A percentile compares a stretch with the other conserved stretches of the same genome.
phyloP scores from a whole-genome alignment of 2,797 vertebrate genomes.

The Pseudochromis fuscus region DNA sequence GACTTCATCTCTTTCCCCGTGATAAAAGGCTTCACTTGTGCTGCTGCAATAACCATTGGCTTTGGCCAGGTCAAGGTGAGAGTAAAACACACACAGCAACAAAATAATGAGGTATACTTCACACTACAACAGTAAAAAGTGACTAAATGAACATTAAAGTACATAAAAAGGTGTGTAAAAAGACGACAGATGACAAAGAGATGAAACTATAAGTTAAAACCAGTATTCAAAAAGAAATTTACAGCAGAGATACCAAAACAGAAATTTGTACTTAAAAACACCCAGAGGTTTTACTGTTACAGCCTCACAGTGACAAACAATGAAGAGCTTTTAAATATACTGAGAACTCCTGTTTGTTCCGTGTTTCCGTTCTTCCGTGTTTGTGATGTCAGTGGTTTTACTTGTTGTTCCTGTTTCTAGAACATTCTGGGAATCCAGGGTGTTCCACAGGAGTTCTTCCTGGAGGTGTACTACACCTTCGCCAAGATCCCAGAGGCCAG shows the following conservation, averaged over 20 bases:
- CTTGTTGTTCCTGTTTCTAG: slow-evolving; percentile 76
- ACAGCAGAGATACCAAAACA: no score
- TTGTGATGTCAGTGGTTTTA: not conserved
- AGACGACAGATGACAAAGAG: no score
- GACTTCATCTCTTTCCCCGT: slow-evolving; percentile 96
- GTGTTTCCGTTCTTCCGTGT: no score
- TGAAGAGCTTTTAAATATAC: no score
- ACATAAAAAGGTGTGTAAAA: not conserved
- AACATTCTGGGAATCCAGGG: slow-evolving; percentile 91
- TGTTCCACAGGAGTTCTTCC: slow-evolving; percentile 90
- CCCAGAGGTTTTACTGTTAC: no score
- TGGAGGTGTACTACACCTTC: slow-evolving; percentile 92
- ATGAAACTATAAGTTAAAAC: no score
- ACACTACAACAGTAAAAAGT: not conserved
- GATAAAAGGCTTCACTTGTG: slow-evolving; percentile 95
- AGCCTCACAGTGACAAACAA: no score
- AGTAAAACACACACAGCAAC: not conserved
- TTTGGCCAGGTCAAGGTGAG: slow-evolving; percentile 95
- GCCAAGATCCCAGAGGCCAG: slow-evolving; percentile 87
- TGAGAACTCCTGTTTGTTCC: no score
- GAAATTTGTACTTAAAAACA: not conserved
- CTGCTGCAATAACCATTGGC: slow-evolving; percentile 92
- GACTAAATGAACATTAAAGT: not conserved
- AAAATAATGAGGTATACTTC: slow-evolving; percentile 4
- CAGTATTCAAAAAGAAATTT: no score